Base-by-base conservation (phyloP, 2,888 invertebrate species). In the Tachina fera region DNA sequence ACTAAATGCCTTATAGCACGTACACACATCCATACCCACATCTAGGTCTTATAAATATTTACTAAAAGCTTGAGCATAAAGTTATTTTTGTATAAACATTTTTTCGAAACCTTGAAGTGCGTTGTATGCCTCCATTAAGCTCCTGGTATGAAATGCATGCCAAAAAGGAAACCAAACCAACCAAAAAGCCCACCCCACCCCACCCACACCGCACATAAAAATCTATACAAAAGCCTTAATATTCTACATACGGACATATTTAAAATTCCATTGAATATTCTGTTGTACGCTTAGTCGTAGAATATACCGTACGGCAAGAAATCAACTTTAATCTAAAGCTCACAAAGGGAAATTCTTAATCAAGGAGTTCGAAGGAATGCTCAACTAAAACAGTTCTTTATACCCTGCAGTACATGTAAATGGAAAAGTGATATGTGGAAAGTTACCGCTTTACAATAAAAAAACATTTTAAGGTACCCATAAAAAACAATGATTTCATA, bases 21-120 rank as follows among this genome's bases (percentile, higher is more conserved):
- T 39, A 56, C 19, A 10, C 8, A 1, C 6, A 53, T 16, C 1
- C 13, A 43, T 4, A 14, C 9, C 16, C 45, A 5, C 13, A 10
- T 31, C 16, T 51, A 22, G 14, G 16, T 31, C n/a, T 47, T 39
- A 75, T 13, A 53, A 63, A 45, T 70, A 53, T 70, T 43, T 56
- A 45, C 31, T 39, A 16, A 45, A 71, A 45, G 70, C 60, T 39
- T 10, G 39, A 45, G 22, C 51, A 61, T 61, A 78, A 67, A 78
- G 67, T 78, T 83, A 83, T 78, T 77, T 79, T 72, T 53, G 51
- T 43, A 61, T 9, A 41, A 43, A 61, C 10, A 61, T 16, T 58
- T 49, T 68, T 43, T 56, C 11, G n/a, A 60, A 43, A 39, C 43
- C 61, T 61, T 68, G 22, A 65, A 39, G 16, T 51, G 3, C 11